Percentiles rank a stretch among this genome's conserved stretches.
Evolutionary conservation across 1,140 invertebrate genomes (phyloP).

Genomic region (Arctopsyche grandis): DNA sequence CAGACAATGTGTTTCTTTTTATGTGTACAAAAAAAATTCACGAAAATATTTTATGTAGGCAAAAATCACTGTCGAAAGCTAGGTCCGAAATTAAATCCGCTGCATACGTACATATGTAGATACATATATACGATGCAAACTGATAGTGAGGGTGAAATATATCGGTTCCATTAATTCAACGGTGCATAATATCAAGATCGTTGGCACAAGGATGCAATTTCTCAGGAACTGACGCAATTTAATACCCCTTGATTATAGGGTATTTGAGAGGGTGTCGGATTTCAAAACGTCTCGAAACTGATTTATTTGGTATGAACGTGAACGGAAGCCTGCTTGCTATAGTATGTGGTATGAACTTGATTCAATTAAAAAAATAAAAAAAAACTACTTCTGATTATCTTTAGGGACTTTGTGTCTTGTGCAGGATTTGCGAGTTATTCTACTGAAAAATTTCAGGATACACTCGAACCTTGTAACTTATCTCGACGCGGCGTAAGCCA

Average conservation of each 20-base stretch:
- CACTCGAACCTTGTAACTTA: background rate
- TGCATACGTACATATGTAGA: too few species aligned
- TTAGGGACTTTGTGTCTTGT: background rate
- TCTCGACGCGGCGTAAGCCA: background rate
- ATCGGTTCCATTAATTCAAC: background rate
- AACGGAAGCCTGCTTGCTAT: background rate
- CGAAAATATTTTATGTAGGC: too few species aligned
- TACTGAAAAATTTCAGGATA: constrained; percentile 2
- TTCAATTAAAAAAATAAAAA: background rate
- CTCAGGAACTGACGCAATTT: constrained; percentile 15
- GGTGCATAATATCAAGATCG: background rate
- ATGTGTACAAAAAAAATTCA: too few species aligned
- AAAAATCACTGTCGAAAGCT: too few species aligned
- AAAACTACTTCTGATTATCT: too few species aligned
- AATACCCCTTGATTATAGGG: constrained; percentile 13
- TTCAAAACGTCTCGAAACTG: background rate
- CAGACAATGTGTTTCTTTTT: too few species aligned
- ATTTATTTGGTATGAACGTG: background rate
- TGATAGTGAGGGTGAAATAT: too few species aligned
- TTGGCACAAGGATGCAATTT: constrained; percentile 10
- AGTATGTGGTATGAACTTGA: background rate
- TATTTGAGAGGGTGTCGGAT: constrained; percentile 9
- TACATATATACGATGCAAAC: too few species aligned
- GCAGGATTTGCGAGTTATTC: constrained; percentile 10
- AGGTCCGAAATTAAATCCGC: too few species aligned